Evolutionary conservation across 2,888 invertebrate species (phyloP).

Genomic region (Cyclophora albipunctata): DNA sequence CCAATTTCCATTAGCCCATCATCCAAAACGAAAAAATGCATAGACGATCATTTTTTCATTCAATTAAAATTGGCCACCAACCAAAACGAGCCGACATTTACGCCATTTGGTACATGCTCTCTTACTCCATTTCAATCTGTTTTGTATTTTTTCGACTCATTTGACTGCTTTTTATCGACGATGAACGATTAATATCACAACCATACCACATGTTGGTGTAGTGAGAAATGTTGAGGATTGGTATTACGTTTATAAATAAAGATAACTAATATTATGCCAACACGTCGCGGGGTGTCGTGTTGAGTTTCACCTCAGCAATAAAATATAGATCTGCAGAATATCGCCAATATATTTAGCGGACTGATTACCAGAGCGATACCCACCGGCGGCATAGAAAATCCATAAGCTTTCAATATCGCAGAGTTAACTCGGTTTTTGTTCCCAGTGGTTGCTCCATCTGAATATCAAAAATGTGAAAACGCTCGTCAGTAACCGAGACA

Average conservation of each 20-base stretch:
- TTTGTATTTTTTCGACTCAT: background rate
- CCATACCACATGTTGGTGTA: too few species aligned
- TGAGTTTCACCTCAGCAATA: too few species aligned
- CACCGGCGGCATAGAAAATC: constrained; percentile 65
- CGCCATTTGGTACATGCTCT: constrained; percentile 24
- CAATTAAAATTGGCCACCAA: constrained; percentile 72
- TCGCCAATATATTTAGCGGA: constrained; percentile 25
- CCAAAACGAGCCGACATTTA: constrained; percentile 49
- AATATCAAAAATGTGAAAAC: constrained; percentile 73
- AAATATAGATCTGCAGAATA: too few species aligned
- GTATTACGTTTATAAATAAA: too few species aligned
- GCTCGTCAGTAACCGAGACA: constrained; percentile 69
- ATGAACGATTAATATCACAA: too few species aligned
- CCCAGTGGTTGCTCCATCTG: constrained; percentile 68
- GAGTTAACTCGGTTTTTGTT: constrained; percentile 72
- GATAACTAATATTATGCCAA: too few species aligned
- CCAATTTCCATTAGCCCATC: constrained; percentile 76
- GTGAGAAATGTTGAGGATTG: too few species aligned
- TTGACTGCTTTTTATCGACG: too few species aligned
- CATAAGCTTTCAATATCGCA: constrained; percentile 73
- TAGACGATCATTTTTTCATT: constrained; percentile 74
- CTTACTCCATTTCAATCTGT: constrained; percentile 16
- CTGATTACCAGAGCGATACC: constrained; percentile 53
- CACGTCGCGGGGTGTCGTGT: too few species aligned
- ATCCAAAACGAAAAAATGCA: constrained; percentile 74